phyloP scores from a whole-genome alignment of 2,113 vertebrate genomes.

The Mormoops blainvillei region DNA sequence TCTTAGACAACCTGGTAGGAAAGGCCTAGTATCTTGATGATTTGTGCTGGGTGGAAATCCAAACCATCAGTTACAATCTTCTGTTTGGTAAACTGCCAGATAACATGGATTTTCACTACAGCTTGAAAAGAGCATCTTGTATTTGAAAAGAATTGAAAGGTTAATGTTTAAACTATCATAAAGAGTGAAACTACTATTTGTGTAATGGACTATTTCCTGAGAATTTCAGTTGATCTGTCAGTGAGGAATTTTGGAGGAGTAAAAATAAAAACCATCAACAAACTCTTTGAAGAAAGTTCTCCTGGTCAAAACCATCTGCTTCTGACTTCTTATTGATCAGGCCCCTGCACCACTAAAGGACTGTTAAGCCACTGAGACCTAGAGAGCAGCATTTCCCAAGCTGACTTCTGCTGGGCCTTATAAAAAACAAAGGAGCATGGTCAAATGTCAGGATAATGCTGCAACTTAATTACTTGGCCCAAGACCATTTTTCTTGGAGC shows the following conservation, averaged over 20 bases:
- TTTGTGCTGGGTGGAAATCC: background rate
- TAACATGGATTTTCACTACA: background rate
- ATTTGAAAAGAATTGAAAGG: constrained; percentile 45
- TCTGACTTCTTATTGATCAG: background rate
- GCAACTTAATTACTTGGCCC: background rate
- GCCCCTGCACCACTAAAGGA: background rate
- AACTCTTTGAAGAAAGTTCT: constrained; percentile 36
- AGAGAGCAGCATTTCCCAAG: background rate
- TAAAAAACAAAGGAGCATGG: background rate
- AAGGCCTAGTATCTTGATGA: background rate
- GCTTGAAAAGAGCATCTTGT: constrained; percentile 24
- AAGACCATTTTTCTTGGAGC: background rate
- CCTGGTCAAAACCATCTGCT: constrained; percentile 11
- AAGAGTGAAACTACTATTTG: constrained; percentile 36
- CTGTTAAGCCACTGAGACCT: background rate
- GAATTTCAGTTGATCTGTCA: constrained; percentile 46
- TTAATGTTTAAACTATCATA: constrained; percentile 41
- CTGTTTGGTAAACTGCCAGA: constrained; percentile 10
- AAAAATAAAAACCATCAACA: constrained; percentile 43
- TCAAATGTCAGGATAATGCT: background rate
- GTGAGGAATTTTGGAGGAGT: constrained; percentile 32
- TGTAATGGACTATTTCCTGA: constrained; percentile 49
- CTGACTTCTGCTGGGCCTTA: background rate
- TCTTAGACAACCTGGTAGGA: background rate
- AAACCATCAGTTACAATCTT: constrained; percentile 28